Base-by-base conservation (phyloP, 2,888 invertebrate genomes). In the Melanargia galathea region DNA sequence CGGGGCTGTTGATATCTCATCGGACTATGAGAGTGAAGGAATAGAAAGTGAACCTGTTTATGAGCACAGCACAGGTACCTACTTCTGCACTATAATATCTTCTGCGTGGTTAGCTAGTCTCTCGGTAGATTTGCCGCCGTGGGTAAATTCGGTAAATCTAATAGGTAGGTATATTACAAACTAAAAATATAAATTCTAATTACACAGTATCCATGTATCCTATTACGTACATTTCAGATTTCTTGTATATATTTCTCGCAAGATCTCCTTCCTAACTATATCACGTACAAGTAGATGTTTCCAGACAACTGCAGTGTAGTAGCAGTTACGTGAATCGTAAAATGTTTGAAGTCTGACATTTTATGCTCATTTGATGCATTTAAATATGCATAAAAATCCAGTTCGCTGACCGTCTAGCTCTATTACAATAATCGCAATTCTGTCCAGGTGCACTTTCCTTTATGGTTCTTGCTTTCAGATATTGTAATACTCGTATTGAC, bases 341-440 rank as follows among this genome's bases (percentile, higher is more conserved):
- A 24, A 24, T 38, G 38, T 55, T 26, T 11, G 43, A 26, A 26
- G 55, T 55, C 55, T 43, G 40, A 40, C 24, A 26, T 18, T 55
- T 55, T 33, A 40, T 1, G n/a, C 40, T 24, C 40, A 10, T 24
- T 38, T 18, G 33, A 51, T 52, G 35, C 52, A 52, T 52, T 33
- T 52, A 35, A 35, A 52, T 35, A 33, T 52, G 35, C 52, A 52
- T 52, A 20, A 35, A 33, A 52, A 52, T 35, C 11, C 26, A 51
- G 30, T 30, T 18, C 30, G 10, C 16, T 18, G 51, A 18, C 52
- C 13, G 52, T 35, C 52, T 30, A 16, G 30, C n/a, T n/a, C n/a
- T n/a, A n/a, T n/a, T 26, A 10, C 5, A 48, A n/a, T 13, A n/a
- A 49, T 48, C 26, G 2, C 13, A 13, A 48, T 48, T 48, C 26